Evolutionary conservation across 2,888 invertebrate species (phyloP).

Genomic region (Nineta flava): DNA sequence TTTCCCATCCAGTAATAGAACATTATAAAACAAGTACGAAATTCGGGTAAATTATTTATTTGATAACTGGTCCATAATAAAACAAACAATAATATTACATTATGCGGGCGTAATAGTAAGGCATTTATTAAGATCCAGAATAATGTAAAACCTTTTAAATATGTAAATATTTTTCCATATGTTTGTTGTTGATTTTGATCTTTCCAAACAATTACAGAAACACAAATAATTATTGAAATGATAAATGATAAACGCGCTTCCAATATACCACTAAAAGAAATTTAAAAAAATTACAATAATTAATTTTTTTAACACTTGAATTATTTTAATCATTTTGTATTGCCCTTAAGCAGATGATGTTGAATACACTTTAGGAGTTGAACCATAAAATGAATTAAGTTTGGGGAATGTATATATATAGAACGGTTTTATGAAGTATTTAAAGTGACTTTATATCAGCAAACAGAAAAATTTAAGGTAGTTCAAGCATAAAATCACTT

Average conservation of each 20-base stretch:
- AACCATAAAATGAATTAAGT: too few relatives aligned
- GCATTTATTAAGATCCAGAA: slow-evolving; percentile 34
- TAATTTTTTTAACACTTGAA: slow-evolving; percentile 21
- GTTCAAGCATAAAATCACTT: too few relatives aligned
- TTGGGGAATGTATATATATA: too few relatives aligned
- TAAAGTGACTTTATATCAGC: too few relatives aligned
- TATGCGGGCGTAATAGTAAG: slow-evolving; percentile 56
- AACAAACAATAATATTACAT: slow-evolving; percentile 49
- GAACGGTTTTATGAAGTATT: too few relatives aligned
- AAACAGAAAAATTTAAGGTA: too few relatives aligned
- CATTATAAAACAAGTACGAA: slow-evolving; percentile 22
- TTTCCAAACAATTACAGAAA: too few relatives aligned
- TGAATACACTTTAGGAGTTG: too few relatives aligned
- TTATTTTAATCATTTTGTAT: slow-evolving; percentile 8
- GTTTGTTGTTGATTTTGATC: neutral
- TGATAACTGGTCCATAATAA: slow-evolving; percentile 34
- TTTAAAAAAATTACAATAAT: slow-evolving; percentile 16
- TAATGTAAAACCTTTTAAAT: neutral
- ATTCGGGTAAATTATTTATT: slow-evolving; percentile 11
- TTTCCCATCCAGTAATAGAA: slow-evolving; percentile 56
- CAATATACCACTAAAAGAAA: slow-evolving; percentile 14
- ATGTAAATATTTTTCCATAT: neutral
- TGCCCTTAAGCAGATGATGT: too few relatives aligned
- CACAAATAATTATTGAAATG: too few relatives aligned
- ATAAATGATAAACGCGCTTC: too few relatives aligned